Conservation (phyloP, 1,140 invertebrate species). For the Zaprionus tsacasi region DNA sequence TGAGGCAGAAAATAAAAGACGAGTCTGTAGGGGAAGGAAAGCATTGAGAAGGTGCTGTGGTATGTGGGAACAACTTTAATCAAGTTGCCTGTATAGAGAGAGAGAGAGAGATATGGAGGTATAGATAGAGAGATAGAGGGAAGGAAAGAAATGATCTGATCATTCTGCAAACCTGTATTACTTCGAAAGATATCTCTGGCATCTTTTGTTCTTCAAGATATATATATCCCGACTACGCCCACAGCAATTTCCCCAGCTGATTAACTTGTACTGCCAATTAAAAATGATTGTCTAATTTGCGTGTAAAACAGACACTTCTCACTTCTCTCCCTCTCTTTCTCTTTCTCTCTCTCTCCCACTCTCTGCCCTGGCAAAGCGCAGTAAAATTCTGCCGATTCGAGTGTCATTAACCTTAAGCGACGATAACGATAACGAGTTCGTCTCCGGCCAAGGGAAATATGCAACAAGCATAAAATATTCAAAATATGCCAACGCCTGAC, state of each 20-base stretch:
- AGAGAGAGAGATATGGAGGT: not conserved
- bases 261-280: not conserved
- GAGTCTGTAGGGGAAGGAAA: not conserved
- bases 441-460: conserved; percentile 11
- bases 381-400: not conserved
- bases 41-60: not conserved
- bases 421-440: conserved; percentile 15
- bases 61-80: conserved; percentile 3
- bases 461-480: conserved; percentile 43
- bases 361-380: not conserved
- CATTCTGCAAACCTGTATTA: no score
- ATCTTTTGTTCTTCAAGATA: not conserved
- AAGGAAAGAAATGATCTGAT: no score
- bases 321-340: not conserved
- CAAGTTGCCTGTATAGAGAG: not conserved
- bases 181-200: not conserved
- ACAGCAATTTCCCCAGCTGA: not conserved
- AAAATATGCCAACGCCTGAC: conserved; percentile 34
- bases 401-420: conserved; percentile 10
- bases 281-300: conserved; percentile 8
- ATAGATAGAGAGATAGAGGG: not conserved
- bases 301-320: not conserved
- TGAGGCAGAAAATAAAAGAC: not conserved
- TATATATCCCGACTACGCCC: not conserved
- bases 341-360: not conserved